Evolutionary conservation across 2,888 invertebrate genomes (phyloP), one percentile per base, ranked within the genome.

Genomic region (Linyphia triangularis): DNA sequence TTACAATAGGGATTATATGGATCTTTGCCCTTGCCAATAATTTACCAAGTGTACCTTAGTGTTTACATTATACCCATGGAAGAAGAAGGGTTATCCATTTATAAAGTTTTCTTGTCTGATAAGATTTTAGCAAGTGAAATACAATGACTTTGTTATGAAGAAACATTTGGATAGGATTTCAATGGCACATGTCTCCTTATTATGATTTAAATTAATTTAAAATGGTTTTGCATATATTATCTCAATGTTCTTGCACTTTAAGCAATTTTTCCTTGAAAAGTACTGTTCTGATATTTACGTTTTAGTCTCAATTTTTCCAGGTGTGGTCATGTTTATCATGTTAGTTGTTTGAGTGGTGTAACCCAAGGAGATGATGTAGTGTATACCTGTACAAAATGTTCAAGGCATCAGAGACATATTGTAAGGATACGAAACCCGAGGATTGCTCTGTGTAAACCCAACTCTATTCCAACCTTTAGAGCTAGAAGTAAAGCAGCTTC

Each of bases 291-390:
- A n/a, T n/a, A n/a, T 22, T 43, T 40, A 33, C 16, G 6, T n/a
- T n/a, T n/a, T n/a, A n/a, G n/a, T n/a, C n/a, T n/a, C n/a, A n/a
- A n/a, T n/a, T 40, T 43, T 26, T 51, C 22, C 30, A 89, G 83
- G 28, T 90, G 90, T 70, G 81, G 82, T n/a, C 90, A 90, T 85
- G 75, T 84, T 4, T 90, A 88, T 63, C 90, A 90, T 78, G n/a
- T 59, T n/a, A 82, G 61, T 22, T 90, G 90, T 70, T 22, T 83
- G 24, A 33, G 43, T 22, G 69, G 59, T 22, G 61, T 13, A 1
- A 63, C 79, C 5, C 84, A 73, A n/a, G 79, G 65, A 4, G 88
- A 78, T 24, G 70, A 75, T 37, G 5, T 13, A 13, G 22, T 33
- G 33, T 89, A 78, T n/a, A 28, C 40, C 1, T 89, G 89, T 22